phyloP scores from a whole-genome alignment of 2,888 invertebrate genomes.

The Myathropa florea region DNA sequence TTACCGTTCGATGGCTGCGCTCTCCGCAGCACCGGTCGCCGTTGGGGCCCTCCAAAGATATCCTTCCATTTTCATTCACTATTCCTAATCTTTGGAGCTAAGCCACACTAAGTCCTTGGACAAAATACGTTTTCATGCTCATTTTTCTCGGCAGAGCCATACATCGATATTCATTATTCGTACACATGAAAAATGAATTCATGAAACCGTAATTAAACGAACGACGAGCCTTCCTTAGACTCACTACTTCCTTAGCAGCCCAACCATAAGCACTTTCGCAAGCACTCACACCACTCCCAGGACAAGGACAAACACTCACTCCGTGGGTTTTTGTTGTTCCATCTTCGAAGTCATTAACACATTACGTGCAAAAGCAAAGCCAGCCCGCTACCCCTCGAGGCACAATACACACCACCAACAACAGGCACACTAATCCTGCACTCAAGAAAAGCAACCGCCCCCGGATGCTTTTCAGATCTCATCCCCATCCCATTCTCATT shows the following conservation, averaged over 20 bases:
- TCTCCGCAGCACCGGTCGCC: too few relatives aligned
- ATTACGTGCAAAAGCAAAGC: conserved; percentile 21
- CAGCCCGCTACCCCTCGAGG: neutral
- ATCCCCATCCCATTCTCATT: conserved; percentile 49
- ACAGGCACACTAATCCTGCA: conserved; percentile 66
- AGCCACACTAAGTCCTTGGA: conserved; percentile 35
- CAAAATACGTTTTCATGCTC: conserved; percentile 44
- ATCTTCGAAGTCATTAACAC: conserved; percentile 49
- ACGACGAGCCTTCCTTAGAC: conserved; percentile 26
- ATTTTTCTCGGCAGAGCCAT: conserved; percentile 60
- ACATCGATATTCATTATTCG: conserved; percentile 66
- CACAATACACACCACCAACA: conserved; percentile 11
- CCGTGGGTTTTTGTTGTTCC: neutral
- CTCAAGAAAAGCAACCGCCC: conserved; percentile 69
- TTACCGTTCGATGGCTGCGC: too few relatives aligned
- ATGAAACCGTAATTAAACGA: conserved; percentile 62
- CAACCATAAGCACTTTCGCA: neutral
- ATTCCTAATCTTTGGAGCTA: conserved; percentile 3
- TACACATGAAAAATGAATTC: conserved; percentile 67
- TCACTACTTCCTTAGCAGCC: neutral
- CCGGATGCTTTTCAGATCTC: conserved; percentile 49
- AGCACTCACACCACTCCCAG: neutral
- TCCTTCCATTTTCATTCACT: conserved; percentile 14
- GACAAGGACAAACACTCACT: conserved; percentile 13
- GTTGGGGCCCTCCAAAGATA: neutral